These are phyloP conservation scores for Thamnophis elegans DNA, from an alignment of 2,797 vertebrate species.

Conservation along the genomic window DNA sequence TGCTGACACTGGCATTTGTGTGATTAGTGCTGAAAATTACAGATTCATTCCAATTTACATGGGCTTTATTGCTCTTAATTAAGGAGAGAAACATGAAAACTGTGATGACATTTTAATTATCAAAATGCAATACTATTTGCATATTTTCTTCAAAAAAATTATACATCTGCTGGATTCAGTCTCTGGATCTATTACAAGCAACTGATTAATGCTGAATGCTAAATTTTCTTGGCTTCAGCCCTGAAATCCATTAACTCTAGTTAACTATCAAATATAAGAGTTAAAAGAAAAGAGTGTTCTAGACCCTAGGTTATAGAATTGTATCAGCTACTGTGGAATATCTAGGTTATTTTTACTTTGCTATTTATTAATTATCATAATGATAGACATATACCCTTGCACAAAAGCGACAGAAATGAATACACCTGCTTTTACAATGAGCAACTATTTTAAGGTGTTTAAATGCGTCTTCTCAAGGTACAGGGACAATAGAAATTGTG, in stretches of 20 bases:
- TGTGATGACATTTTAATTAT: constrained; percentile 68
- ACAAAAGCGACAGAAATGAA: background rate
- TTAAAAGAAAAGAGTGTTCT: background rate
- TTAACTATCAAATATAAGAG: constrained; percentile 1
- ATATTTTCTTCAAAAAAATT: constrained; percentile 37
- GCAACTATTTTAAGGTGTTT: background rate
- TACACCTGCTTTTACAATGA: background rate
- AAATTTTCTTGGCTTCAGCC: background rate
- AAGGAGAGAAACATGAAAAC: constrained; percentile 68
- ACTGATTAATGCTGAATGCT: constrained; percentile 15
- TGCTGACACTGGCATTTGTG: constrained; percentile 62
- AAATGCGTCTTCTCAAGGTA: background rate
- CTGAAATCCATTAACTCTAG: background rate
- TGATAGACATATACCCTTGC: background rate
- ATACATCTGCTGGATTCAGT: constrained; percentile 15
- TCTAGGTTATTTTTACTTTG: background rate
- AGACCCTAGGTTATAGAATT: background rate
- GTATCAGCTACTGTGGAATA: background rate
- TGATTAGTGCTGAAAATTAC: constrained; percentile 66
- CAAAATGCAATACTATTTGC: constrained; percentile 55
- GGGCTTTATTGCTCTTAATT: constrained; percentile 73
- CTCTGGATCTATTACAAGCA: constrained; percentile 34
- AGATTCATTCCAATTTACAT: constrained; percentile 67
- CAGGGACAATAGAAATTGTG: background rate
- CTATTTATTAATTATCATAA: background rate